Evolutionary conservation across 2,113 vertebrate species (phyloP), one percentile per base, ranked within the genome.

Genomic region (Nasalis larvatus): DNA sequence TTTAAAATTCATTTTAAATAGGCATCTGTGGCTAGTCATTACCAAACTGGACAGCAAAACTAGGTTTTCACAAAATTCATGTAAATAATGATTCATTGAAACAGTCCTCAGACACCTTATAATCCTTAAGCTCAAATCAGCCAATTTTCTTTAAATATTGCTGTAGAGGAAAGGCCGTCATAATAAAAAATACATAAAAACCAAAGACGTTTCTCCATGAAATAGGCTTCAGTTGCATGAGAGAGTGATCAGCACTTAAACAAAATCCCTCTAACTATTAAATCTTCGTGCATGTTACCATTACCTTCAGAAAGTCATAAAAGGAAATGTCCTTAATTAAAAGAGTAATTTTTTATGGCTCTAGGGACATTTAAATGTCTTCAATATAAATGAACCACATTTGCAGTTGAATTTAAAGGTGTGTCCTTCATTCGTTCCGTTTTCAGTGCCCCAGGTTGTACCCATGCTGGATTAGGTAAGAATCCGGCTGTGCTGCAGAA

Each of bases 251-350:
- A 32, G n/a, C 47, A 42, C 54, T 69, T 94, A 73, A 92, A 80
- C 3, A 78, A 95, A 94, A 84, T 71, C 8, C n/a, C 47, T 78
- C 45, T 21, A 60, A 82, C 84, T 82, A n/a, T 87, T 95, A 96
- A 97, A 85, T 40, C 71, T 3, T 17, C 42, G n/a, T 47, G 17
- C 42, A 21, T 4, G 25, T 78, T 92, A 40, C 81, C 58, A 45
- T 76, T 97, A 25, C 54, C 40, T 97, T 87, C 68, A 91, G 97
- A 91, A 88, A 97, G 52, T 92, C 23, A 71, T 69, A 66, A 94
- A 97, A 97, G n/a, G 16, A 16, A 96, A 96, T 92, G 87, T 68
- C 58, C 92, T 96, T 96, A 81, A 97, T 96, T 98, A 78, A 97
- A 98, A 96, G 74, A 76, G 60, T 4, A 12, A 0, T 13, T 78